Conservation (phyloP, 2,797 vertebrate species). For the Buphagus erythrorhynchus region DNA sequence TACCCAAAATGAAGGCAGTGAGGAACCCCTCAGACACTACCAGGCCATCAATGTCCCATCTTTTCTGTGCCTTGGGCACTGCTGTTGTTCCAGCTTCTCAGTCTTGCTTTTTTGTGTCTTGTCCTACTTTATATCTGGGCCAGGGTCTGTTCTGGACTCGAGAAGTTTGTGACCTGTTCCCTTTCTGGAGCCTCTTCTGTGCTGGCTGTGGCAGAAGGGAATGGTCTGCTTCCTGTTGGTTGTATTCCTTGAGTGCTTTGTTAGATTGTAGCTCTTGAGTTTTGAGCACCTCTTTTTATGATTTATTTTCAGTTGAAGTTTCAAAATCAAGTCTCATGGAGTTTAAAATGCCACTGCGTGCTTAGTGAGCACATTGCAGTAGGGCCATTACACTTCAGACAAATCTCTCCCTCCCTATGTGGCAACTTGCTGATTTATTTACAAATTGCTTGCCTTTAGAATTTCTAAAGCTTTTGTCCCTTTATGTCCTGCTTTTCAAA, state of each 20-base stretch:
- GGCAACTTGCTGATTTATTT: conserved; percentile 10
- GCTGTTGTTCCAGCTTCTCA: background rate
- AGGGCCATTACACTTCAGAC: background rate
- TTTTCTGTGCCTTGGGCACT: background rate
- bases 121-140: background rate
- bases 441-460: background rate
- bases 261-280: background rate
- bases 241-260: background rate
- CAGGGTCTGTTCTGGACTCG: background rate
- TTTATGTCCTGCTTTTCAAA: background rate
- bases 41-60: background rate
- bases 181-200: background rate
- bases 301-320: background rate
- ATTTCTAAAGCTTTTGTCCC: background rate
- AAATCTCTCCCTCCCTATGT: background rate
- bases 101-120: background rate
- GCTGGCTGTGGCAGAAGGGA: background rate
- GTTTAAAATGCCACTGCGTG: background rate
- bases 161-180: background rate
- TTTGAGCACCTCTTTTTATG: background rate
- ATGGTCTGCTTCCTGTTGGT: background rate
- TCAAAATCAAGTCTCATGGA: background rate
- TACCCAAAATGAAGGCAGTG: background rate
- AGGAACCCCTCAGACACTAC: background rate
- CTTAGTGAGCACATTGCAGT: background rate